These are phyloP conservation scores for human DNA, from an alignment of 2,113 vertebrate species.

Conservation along the genomic window GRCh38 chr4:22055501-22056000, in stretches of 20 bases:
- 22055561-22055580: background rate
- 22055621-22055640: background rate
- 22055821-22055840: background rate
- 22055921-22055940: background rate
- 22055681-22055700: background rate
- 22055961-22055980: background rate
- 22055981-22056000: background rate
- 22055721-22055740: background rate
- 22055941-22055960: background rate
- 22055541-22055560: background rate
- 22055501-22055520: background rate
- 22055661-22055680: background rate
- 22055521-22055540: background rate
- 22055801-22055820: background rate
- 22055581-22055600: background rate
- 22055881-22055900: background rate
- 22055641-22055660: fast-evolving
- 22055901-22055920: background rate
- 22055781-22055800: too few relatives aligned
- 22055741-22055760: background rate
- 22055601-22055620: background rate
- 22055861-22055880: background rate
- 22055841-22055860: background rate
- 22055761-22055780: background rate
- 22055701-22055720: background rate